Base-by-base conservation (phyloP, 2,888 invertebrate genomes). In the Ectemnius cavifrons region DNA sequence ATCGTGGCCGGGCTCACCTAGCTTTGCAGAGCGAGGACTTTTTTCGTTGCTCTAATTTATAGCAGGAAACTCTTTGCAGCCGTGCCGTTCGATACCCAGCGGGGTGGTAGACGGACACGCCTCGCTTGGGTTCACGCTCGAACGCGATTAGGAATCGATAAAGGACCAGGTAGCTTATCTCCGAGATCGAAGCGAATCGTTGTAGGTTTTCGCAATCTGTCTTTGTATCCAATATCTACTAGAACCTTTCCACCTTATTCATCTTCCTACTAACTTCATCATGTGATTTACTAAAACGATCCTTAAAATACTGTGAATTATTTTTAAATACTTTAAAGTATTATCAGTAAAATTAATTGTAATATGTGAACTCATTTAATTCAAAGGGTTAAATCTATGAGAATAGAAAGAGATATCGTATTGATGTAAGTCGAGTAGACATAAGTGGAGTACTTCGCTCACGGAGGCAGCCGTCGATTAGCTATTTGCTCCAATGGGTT, bases 21-120 rank as follows among this genome's bases (percentile, higher is more conserved):
- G 37, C 37, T 49, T 64, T 61, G 45, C 61, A 27, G 59, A 4
- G 8, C 8, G n/a, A 2, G 37, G 37, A 27, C 56, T 65, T 71
- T 71, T 71, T 78, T 67, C 5, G 14, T 52, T 58, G 67, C 64
- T n/a, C 23, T 77, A 80, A 82, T 82, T 80, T 82, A 82, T 59
- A 75, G 67, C 69, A 82, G 82, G 74, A 82, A 82, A 78, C 71
- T 67, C 27, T 67, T 68, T 57, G 37, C 49, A 45, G 67, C 47
- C 49, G 47, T 59, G 65, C 37, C 47, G 70, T 59, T 65, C 52
- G 70, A 66, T 73, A 73, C 65, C 60, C 60, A 67, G 64, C 70
- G 60, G 72, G 78, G 65, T 37, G 11, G 37, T 71, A 71, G 72
- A 78, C 67, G 71, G 61, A 79, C 68, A 75, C 77, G 71, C 73